Conservation (phyloP, 2,797 vertebrate genomes). For the Ctenosaura bakeri region DNA sequence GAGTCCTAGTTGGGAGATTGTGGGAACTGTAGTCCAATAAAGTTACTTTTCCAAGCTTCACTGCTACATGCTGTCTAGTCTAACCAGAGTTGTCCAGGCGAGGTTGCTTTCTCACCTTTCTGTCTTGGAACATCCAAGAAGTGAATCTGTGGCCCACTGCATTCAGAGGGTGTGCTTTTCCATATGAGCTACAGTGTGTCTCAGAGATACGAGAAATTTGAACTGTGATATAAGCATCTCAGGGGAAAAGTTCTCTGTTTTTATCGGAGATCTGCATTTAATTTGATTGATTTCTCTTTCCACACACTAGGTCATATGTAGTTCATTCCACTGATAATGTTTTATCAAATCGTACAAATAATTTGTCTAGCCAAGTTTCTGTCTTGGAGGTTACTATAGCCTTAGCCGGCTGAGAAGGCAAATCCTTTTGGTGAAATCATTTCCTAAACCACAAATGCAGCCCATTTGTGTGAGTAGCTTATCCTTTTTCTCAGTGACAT, state of each 20-base stretch:
- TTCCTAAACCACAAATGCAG: not conserved
- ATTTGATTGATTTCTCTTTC: not conserved
- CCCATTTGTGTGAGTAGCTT: not conserved
- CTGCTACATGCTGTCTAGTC: not conserved
- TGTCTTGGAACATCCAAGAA: not conserved
- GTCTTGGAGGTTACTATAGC: not conserved
- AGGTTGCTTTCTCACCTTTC: not conserved
- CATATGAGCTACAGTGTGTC: not conserved
- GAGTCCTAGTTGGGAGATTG: no score
- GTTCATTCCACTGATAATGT: not conserved
- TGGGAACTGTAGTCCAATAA: no score
- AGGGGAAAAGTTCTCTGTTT: not conserved
- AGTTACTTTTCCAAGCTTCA: no score
- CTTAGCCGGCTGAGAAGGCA: not conserved
- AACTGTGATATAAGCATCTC: not conserved
- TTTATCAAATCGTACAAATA: not conserved
- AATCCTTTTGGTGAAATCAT: conserved; percentile 1
- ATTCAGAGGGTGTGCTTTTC: not conserved
- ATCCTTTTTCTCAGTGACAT: not conserved
- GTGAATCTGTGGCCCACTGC: not conserved
- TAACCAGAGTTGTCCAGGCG: not conserved
- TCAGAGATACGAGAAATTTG: not conserved
- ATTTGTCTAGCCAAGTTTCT: not conserved
- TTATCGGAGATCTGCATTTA: not conserved
- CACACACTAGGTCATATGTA: no score